Evolutionary conservation across 2,113 vertebrate genomes (phyloP).

Genomic region (Dipodomys stephensi): DNA sequence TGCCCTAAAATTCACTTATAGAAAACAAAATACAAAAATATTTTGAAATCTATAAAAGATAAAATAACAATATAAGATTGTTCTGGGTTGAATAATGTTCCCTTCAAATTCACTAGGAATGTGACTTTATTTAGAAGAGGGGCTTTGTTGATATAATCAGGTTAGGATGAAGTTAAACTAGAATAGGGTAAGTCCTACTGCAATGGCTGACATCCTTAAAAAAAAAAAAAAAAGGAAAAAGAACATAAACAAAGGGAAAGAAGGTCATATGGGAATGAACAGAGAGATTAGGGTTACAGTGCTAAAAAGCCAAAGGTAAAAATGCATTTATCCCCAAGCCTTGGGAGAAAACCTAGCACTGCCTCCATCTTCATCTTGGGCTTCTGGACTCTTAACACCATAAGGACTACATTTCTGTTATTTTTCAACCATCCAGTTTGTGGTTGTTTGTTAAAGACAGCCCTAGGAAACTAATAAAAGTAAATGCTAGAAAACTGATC

Average conservation of each 20-base stretch:
- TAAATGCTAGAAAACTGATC: conserved; percentile 33
- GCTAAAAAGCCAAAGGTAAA: neutral
- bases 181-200: neutral
- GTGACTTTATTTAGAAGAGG: neutral
- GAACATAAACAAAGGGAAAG: neutral
- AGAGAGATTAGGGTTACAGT: neutral
- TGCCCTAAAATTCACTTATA: conserved; percentile 2
- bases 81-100: neutral
- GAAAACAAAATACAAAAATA: conserved; percentile 28
- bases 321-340: neutral
- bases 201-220: neutral
- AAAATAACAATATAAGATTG: neutral
- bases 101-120: neutral
- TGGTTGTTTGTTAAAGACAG: neutral
- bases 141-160: neutral
- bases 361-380: neutral
- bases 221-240: neutral
- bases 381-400: neutral
- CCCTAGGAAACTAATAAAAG: neutral
- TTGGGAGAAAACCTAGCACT: neutral
- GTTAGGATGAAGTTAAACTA: neutral
- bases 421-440: neutral
- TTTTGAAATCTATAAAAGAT: neutral
- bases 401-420: neutral
- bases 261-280: neutral